Evolutionary conservation across 2,113 vertebrate genomes (phyloP).

Genomic region (Anarhynchus alexandrinus): DNA sequence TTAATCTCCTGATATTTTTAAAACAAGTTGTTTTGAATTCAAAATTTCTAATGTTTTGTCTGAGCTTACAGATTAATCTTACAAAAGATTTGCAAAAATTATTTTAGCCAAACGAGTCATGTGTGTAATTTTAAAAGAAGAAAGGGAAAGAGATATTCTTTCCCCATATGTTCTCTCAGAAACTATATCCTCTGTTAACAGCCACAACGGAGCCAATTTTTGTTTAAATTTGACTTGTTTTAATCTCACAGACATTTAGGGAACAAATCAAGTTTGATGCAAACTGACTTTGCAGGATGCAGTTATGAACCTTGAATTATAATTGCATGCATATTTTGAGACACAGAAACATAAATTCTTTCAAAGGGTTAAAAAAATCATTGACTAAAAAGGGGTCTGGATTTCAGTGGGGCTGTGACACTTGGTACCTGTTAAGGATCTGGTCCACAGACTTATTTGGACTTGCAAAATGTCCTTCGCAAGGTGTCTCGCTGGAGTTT

Average conservation of each 20-base stretch:
- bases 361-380: not conserved
- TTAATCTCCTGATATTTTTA: not conserved
- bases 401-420: not conserved
- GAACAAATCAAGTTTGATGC: slow-evolving; percentile 8
- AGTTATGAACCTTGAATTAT: not conserved
- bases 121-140: not conserved
- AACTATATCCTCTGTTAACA: not conserved
- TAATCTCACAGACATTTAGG: not conserved
- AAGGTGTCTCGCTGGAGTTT: not conserved
- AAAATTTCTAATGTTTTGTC: not conserved
- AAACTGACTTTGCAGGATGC: not conserved
- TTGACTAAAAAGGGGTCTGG: not conserved
- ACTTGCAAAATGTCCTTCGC: not conserved
- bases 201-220: slow-evolving; percentile 16
- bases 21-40: not conserved
- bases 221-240: slow-evolving; percentile 28
- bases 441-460: not conserved
- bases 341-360: not conserved
- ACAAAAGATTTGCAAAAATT: not conserved
- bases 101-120: not conserved
- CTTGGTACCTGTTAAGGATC: not conserved
- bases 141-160: not conserved
- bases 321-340: not conserved
- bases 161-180: slow-evolving; percentile 5
- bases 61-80: not conserved